Conservation (phyloP, 2,888 invertebrate genomes). For the Noctua comes region DNA sequence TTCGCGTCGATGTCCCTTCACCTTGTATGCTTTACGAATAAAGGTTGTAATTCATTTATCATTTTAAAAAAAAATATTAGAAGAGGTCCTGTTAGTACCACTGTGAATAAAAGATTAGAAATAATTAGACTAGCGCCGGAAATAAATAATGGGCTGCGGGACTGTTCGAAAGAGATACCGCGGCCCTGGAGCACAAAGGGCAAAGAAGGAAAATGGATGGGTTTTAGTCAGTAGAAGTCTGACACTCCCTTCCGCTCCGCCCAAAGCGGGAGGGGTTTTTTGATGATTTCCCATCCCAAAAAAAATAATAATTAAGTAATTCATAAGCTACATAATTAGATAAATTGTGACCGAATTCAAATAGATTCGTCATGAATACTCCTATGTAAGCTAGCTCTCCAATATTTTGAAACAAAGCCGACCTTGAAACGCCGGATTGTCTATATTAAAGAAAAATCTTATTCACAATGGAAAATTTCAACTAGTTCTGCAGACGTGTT, state of each 20-base stretch:
- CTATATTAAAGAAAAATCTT: neutral
- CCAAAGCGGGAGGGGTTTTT: no score
- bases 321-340: neutral
- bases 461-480: neutral
- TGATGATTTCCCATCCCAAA: no score
- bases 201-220: no score
- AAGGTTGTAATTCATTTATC: slow-evolving; percentile 26
- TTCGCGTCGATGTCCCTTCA: no score
- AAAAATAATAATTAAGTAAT: neutral
- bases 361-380: neutral
- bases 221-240: no score
- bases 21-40: neutral
- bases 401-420: slow-evolving; percentile 19
- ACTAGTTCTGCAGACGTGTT: neutral
- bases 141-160: no score
- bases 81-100: neutral
- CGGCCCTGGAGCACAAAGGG: no score
- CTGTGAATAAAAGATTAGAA: neutral
- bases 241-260: no score
- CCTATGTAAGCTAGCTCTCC: neutral
- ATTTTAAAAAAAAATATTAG: neutral
- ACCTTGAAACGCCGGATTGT: neutral
- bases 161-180: no score
- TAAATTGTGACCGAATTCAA: neutral
- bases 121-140: neutral